A percentile compares a stretch with the other conserved stretches of the same genome.
phyloP scores from a whole-genome alignment of 1,140 invertebrate genomes.

The Bombus breviceps region DNA sequence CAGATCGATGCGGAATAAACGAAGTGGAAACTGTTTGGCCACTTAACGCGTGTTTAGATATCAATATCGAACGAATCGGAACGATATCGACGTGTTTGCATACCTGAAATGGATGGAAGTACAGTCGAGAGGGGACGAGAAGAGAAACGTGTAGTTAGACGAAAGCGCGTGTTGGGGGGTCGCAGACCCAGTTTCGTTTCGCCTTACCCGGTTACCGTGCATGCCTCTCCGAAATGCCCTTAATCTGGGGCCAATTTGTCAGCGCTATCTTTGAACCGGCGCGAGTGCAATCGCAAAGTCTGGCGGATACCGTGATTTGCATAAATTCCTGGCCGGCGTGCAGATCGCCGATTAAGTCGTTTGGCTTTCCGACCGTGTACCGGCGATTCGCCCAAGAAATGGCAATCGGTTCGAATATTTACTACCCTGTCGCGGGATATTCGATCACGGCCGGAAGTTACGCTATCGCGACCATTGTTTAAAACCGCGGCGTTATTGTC shows the following conservation, averaged over 20 bases:
- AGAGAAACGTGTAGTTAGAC: slow-evolving; percentile 17
- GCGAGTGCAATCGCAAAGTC: slow-evolving; percentile 43
- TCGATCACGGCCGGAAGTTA: not conserved
- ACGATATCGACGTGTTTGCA: slow-evolving; percentile 8
- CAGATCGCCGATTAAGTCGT: slow-evolving; percentile 59
- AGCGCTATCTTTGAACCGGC: slow-evolving; percentile 65
- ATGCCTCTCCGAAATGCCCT: slow-evolving; percentile 66
- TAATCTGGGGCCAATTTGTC: slow-evolving; percentile 71
- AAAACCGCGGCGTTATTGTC: not conserved
- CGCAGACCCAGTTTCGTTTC: slow-evolving; percentile 70
- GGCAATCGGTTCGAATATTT: slow-evolving; percentile 38
- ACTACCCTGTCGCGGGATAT: not conserved
- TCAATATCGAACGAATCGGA: not conserved
- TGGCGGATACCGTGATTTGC: slow-evolving; percentile 53
- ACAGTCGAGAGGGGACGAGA: not conserved
- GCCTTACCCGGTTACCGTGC: slow-evolving; percentile 60
- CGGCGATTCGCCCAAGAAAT: slow-evolving; percentile 11
- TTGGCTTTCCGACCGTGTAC: slow-evolving; percentile 30
- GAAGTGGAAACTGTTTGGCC: not conserved
- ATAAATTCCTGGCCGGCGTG: slow-evolving; percentile 41
- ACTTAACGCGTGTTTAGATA: slow-evolving; percentile 1
- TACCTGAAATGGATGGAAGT: not conserved
- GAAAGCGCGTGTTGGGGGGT: slow-evolving; percentile 43
- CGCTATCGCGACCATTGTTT: not conserved
- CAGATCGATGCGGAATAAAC: not conserved